phyloP scores from a whole-genome alignment of 2,797 vertebrate genomes.

The Eulemur mongoz region DNA sequence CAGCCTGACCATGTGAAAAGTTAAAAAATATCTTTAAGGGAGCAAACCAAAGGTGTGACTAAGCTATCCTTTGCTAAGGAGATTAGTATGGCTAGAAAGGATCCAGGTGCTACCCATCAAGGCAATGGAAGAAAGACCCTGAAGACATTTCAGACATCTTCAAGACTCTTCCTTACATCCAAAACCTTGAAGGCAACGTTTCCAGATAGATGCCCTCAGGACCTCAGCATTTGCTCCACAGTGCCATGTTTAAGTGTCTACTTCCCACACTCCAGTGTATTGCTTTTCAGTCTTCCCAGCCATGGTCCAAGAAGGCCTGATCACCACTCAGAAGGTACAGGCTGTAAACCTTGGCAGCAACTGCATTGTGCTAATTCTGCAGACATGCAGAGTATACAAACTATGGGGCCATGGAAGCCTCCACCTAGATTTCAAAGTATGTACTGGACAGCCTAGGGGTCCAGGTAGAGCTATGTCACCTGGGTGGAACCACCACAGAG shows the following conservation, averaged over 20 bases:
- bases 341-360: background rate
- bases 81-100: background rate
- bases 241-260: background rate
- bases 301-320: background rate
- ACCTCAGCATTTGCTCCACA: background rate
- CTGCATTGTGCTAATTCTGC: background rate
- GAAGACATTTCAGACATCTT: background rate
- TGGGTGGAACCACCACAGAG: background rate
- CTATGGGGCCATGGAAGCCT: background rate
- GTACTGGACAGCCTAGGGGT: background rate
- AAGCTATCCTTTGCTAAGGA: background rate
- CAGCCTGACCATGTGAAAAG: background rate
- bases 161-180: background rate
- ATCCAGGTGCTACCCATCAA: background rate
- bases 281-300: background rate
- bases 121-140: background rate
- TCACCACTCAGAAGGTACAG: background rate
- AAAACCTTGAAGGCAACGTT: background rate
- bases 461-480: background rate
- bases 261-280: background rate
- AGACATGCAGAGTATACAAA: background rate
- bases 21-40: background rate
- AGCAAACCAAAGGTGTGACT: background rate
- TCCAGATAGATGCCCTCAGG: background rate
- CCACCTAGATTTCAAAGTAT: background rate